Evolutionary conservation across 2,888 invertebrate genomes (phyloP).

Genomic region (Maniola hyperantus): DNA sequence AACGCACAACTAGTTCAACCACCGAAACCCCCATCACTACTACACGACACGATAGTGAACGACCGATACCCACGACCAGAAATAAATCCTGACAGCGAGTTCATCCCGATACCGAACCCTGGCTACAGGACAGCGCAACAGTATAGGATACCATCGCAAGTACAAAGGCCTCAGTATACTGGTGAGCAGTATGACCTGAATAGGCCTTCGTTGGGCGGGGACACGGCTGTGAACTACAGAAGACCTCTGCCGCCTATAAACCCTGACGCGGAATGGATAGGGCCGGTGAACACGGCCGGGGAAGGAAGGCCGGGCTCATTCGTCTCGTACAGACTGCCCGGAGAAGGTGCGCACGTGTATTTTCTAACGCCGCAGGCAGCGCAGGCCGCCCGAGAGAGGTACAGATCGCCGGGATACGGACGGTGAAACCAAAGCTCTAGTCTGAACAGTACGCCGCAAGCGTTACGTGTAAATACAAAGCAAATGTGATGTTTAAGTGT

Average conservation of each 20-base stretch:
- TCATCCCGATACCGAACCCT: constrained; percentile 76
- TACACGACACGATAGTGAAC: constrained; percentile 87
- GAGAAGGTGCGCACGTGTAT: constrained; percentile 90
- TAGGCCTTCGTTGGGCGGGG: constrained; percentile 67
- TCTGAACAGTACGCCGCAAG: constrained; percentile 62
- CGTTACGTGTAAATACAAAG: constrained; percentile 76
- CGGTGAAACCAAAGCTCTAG: constrained; percentile 81
- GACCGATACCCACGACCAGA: constrained; percentile 86
- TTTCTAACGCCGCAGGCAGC: constrained; percentile 87
- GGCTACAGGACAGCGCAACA: constrained; percentile 65
- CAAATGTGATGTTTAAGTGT: constrained; percentile 82
- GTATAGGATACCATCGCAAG: constrained; percentile 59
- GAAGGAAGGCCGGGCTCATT: constrained; percentile 71
- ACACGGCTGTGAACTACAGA: constrained; percentile 83
- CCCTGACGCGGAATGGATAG: constrained; percentile 84
- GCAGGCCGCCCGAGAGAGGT: constrained; percentile 60
- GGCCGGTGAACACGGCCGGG: constrained; percentile 74
- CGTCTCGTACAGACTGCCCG: constrained; percentile 88
- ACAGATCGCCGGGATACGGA: constrained; percentile 70
- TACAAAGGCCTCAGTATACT: constrained; percentile 63
- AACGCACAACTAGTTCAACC: constrained; percentile 62
- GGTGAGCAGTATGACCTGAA: constrained; percentile 73
- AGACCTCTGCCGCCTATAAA: constrained; percentile 81
- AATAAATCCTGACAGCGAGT: constrained; percentile 88
- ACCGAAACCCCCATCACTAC: constrained; percentile 74